A percentile compares a stretch with the other conserved stretches of the same genome.
phyloP scores from a whole-genome alignment of 2,888 invertebrate genomes.

The Meganola albula region DNA sequence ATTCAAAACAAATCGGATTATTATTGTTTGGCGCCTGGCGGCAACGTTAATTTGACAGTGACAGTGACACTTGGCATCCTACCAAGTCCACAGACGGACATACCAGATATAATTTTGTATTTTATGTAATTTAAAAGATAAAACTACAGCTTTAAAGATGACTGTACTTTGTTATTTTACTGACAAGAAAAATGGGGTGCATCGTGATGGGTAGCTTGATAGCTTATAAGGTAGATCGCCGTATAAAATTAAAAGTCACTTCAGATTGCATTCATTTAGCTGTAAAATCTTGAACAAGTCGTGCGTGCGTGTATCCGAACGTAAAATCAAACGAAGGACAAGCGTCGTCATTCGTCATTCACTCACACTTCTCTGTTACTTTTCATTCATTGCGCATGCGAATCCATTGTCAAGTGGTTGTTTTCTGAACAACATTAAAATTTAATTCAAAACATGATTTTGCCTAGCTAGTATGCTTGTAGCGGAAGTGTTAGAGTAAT shows the following conservation, averaged over 20 bases:
- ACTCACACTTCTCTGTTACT: constrained; percentile 9
- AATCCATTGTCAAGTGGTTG: constrained; percentile 33
- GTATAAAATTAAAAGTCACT: constrained; percentile 11
- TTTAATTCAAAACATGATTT: constrained; percentile 41
- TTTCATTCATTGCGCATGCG: constrained; percentile 48
- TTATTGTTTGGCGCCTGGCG: too few species aligned
- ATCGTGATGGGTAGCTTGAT: too few species aligned
- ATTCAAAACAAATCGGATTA: too few species aligned
- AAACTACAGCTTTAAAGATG: too few species aligned
- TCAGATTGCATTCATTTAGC: constrained; percentile 23
- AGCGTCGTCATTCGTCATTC: constrained; percentile 9
- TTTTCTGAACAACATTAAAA: constrained; percentile 23
- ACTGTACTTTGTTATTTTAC: too few species aligned
- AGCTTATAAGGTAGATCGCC: too few species aligned
- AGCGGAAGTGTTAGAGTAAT: constrained; percentile 29
- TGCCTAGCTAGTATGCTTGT: constrained; percentile 28
- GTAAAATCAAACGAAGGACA: constrained; percentile 5
- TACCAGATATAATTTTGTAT: too few species aligned
- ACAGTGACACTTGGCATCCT: too few species aligned
- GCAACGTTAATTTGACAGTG: too few species aligned
- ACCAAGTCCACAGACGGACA: too few species aligned
- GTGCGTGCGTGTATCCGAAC: constrained; percentile 27
- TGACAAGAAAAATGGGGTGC: too few species aligned
- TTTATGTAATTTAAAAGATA: too few species aligned
- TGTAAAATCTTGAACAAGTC: constrained; percentile 10